Evolutionary conservation across 2,888 invertebrate genomes (phyloP), one percentile per base, ranked within the genome.

Genomic region (Stenodema calcarata): DNA sequence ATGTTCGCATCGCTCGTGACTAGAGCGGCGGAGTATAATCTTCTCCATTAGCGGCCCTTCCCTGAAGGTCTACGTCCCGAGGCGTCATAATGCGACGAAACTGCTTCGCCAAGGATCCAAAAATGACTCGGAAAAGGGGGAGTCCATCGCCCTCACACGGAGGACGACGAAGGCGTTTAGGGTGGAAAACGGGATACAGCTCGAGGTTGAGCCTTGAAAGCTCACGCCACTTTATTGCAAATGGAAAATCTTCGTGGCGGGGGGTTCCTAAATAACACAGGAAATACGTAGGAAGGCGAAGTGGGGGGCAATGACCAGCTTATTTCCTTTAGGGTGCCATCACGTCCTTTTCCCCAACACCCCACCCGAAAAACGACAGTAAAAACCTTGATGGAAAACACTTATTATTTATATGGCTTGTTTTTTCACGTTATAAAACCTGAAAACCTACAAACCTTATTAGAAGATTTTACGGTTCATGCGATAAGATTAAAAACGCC

Each of bases 141-240:
- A 35, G 78, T 78, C 78, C 78, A 78, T 78, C 78, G 44, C 42
- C 14, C n/a, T n/a, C 18, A 44, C 78, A 12, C 78, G 27, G 27
- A 44, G 11, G 27, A 44, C 18, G 44, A 44, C 23, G 44, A 44
- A 44, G 78, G 44, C 44, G 44, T 78, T 78, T 44, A 44, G 44
- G 44, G 78, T n/a, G n/a, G n/a, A n/a, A 62, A 62, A 50, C 62
- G 62, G 50, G 62, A 62, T 62, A 62, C 9, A 18, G 76, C 12
- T 18, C 14, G 42, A 12, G 42, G 16, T 42, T 44, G 54, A 47
- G 80, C 30, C 23, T 14, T 18, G 54, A 54, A 16, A 80, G 50
- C 54, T 30, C 50, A 50, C 30, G 79, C 42, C 86, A 86, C 86
- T 87, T 87, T 87, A 87, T 86, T 87, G 87, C 87, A 87, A 87